Evolutionary conservation across 2,797 vertebrate genomes (phyloP).

Genomic region (Dryobates pubescens): DNA sequence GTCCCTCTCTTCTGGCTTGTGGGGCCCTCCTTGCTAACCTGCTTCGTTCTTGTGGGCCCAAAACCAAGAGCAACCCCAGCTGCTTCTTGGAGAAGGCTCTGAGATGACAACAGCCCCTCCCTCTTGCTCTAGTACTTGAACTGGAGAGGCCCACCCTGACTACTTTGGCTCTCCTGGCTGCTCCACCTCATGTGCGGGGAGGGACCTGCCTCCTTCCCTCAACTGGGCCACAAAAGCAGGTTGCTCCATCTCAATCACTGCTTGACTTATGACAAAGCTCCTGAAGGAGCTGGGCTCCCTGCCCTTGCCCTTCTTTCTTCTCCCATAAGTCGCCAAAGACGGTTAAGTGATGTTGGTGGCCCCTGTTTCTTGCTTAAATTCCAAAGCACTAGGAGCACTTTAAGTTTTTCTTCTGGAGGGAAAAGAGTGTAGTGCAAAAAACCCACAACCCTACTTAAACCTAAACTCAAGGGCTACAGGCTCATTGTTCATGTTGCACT

Average conservation of each 20-base stretch:
- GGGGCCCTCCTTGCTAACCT: neutral
- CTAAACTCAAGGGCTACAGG: constrained; percentile 67
- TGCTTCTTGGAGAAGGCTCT: neutral
- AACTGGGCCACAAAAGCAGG: neutral
- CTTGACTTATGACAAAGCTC: neutral
- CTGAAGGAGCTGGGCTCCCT: neutral
- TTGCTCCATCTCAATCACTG: neutral
- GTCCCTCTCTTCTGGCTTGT: neutral
- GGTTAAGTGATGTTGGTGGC: constrained; percentile 43
- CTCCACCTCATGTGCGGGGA: rapidly evolving
- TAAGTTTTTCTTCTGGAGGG: constrained; percentile 73
- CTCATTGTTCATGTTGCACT: constrained; percentile 73
- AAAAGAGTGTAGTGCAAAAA: constrained; percentile 64
- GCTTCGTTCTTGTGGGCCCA: neutral
- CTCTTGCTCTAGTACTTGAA: neutral
- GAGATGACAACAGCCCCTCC: neutral
- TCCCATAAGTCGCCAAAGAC: constrained; percentile 74
- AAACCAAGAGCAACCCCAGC: neutral
- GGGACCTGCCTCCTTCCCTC: neutral
- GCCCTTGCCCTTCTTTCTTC: constrained; percentile 11
- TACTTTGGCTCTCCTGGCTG: neutral
- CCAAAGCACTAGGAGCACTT: constrained; percentile 83
- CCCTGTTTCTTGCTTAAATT: constrained; percentile 74
- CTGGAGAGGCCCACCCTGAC: neutral
- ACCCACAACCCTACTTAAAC: neutral